These are phyloP conservation scores for Tachina fera DNA, from an alignment of 2,888 invertebrate species.

Conservation along the genomic window DNA sequence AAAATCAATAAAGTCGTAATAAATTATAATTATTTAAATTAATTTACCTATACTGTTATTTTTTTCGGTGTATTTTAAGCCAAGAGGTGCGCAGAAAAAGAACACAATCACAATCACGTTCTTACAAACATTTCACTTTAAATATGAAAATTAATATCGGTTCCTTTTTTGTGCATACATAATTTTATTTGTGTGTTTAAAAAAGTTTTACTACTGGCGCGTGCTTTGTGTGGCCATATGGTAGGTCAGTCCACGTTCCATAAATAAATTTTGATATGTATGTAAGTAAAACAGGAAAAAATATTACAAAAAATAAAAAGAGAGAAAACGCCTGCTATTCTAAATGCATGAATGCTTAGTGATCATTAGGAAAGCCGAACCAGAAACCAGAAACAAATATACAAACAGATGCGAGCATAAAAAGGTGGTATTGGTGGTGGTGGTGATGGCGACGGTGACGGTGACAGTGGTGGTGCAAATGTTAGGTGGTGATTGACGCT, in stretches of 20 bases:
- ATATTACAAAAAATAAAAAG: conserved; percentile 34
- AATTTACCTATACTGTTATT: neutral
- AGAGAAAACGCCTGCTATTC: conserved; percentile 64
- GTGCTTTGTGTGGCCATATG: conserved; percentile 69
- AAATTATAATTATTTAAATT: too few species aligned
- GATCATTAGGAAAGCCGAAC: conserved; percentile 66
- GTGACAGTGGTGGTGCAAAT: conserved; percentile 37
- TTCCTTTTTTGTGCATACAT: conserved; percentile 15
- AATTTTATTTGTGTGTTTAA: conserved; percentile 25
- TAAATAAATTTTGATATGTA: conserved; percentile 56
- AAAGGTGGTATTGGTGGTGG: conserved; percentile 62
- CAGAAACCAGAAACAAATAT: conserved; percentile 32
- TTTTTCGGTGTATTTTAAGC: conserved; percentile 28
- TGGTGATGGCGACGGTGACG: conserved; percentile 29
- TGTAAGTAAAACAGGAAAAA: conserved; percentile 12
- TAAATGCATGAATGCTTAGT: conserved; percentile 66
- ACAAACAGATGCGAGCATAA: conserved; percentile 31
- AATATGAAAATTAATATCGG: conserved; percentile 40
- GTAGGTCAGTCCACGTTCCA: conserved; percentile 68
- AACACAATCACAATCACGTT: conserved; percentile 47
- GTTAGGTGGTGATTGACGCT: conserved; percentile 36
- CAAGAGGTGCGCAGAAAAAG: conserved; percentile 6
- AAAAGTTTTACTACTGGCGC: conserved; percentile 56
- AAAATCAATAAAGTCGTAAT: too few species aligned
- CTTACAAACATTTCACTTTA: conserved; percentile 38